A percentile compares a stretch with the other conserved stretches of the same genome.
These are phyloP conservation scores for Trichogramma evanescens DNA, from an alignment of 2,888 invertebrate genomes.

Conservation along the genomic window DNA sequence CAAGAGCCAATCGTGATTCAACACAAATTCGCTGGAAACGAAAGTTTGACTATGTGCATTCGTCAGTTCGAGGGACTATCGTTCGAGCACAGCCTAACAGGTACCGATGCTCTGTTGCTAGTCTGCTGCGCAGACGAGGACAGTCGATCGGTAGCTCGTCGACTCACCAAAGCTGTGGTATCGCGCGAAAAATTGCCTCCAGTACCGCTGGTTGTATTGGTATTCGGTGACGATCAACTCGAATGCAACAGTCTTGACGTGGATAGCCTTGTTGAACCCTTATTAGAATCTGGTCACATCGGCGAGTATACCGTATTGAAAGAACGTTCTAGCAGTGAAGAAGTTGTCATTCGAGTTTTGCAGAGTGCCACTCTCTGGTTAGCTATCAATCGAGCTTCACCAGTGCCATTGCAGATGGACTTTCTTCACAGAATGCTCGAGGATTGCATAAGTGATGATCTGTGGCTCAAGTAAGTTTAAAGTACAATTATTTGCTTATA, in stretches of 20 bases:
- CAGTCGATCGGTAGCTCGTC: conserved; percentile 26
- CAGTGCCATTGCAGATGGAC: conserved; percentile 39
- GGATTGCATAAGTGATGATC: conserved; percentile 36
- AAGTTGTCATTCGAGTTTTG: conserved; percentile 31
- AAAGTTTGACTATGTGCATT: conserved; percentile 39
- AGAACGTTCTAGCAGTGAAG: conserved; percentile 31
- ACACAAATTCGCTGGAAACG: conserved; percentile 34
- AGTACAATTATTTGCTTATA: not conserved
- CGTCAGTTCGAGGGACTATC: conserved; percentile 35
- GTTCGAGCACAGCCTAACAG: conserved; percentile 30
- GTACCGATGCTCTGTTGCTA: conserved; percentile 40
- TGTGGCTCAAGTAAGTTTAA: conserved; percentile 37
- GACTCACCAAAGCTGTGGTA: conserved; percentile 36
- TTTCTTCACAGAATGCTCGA: conserved; percentile 29
- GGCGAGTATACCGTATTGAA: conserved; percentile 36
- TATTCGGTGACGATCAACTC: conserved; percentile 28
- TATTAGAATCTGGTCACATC: conserved; percentile 37
- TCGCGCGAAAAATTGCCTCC: conserved; percentile 37
- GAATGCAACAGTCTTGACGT: conserved; percentile 22
- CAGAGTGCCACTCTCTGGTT: conserved; percentile 39
- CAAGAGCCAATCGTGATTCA: conserved; percentile 34
- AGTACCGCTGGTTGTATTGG: conserved; percentile 36
- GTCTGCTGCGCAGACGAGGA: conserved; percentile 34
- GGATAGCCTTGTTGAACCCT: conserved; percentile 27
- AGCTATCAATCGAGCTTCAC: conserved; percentile 35